phyloP scores from a whole-genome alignment of 2,797 vertebrate genomes.

The Lophotriccus pileatus region DNA sequence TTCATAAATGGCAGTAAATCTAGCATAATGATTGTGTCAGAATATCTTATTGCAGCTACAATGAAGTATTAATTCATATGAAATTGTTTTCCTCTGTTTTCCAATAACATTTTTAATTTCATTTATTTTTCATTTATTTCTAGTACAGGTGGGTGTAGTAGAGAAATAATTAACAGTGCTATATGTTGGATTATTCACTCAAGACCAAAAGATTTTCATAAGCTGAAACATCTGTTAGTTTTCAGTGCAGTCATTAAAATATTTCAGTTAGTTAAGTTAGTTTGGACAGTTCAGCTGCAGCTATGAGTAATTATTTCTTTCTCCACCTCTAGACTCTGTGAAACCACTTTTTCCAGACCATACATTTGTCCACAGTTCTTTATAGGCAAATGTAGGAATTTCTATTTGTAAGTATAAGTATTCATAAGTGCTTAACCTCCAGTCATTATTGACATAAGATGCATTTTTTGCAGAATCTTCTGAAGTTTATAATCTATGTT shows the following conservation, averaged over 20 bases:
- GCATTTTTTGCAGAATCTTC: background rate
- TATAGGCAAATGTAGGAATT: background rate
- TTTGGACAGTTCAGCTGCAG: background rate
- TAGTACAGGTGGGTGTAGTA: background rate
- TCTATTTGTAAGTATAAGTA: background rate
- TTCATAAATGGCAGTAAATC: background rate
- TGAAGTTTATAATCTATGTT: background rate
- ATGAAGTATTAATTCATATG: background rate
- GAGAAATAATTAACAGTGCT: background rate
- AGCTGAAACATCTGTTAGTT: background rate
- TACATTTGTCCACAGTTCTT: background rate
- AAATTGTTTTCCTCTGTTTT: background rate
- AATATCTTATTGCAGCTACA: background rate
- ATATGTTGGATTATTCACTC: background rate
- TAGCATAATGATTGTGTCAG: background rate
- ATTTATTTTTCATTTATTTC: background rate
- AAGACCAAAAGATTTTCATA: background rate
- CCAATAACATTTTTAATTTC: background rate
- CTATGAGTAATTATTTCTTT: background rate
- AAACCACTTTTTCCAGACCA: background rate
- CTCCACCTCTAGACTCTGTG: background rate
- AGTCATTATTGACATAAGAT: too few species aligned
- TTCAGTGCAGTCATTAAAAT: background rate
- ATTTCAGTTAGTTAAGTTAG: background rate
- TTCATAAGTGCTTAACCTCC: background rate